Conservation (phyloP, 2,888 invertebrate species). For the Archips crataeganus region DNA sequence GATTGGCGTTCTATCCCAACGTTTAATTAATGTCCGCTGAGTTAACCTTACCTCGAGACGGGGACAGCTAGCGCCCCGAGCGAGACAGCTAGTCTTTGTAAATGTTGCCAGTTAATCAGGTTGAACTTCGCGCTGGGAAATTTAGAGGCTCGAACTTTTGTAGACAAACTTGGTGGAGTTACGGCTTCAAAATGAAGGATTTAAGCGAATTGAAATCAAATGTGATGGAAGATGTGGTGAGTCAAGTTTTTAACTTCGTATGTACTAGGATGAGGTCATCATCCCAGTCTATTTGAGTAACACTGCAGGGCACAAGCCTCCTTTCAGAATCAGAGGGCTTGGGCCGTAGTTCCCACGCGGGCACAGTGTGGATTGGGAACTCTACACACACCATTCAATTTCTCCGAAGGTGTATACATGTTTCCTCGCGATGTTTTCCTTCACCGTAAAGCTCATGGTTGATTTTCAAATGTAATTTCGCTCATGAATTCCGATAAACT, state of each 20-base stretch:
- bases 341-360: no score
- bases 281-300: no score
- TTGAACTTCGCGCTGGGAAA: constrained; percentile 66
- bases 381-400: no score
- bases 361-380: no score
- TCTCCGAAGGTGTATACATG: no score
- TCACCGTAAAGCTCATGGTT: no score
- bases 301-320: no score
- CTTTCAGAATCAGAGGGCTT: no score
- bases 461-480: no score
- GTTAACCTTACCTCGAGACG: constrained; percentile 67
- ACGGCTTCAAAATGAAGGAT: constrained; percentile 35
- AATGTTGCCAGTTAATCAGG: constrained; percentile 74
- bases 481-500: no score
- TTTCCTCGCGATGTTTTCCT: no score
- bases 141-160: constrained; percentile 57
- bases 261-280: not conserved
- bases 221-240: constrained; percentile 13
- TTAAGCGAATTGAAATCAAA: constrained; percentile 35
- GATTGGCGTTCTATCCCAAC: constrained; percentile 82
- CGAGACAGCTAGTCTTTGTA: constrained; percentile 62
- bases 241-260: constrained; percentile 7
- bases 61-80: constrained; percentile 57
- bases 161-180: constrained; percentile 33
- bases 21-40: constrained; percentile 81